These are phyloP conservation scores for Tachina lurida DNA, from an alignment of 2,888 invertebrate genomes.

Conservation along the genomic window DNA sequence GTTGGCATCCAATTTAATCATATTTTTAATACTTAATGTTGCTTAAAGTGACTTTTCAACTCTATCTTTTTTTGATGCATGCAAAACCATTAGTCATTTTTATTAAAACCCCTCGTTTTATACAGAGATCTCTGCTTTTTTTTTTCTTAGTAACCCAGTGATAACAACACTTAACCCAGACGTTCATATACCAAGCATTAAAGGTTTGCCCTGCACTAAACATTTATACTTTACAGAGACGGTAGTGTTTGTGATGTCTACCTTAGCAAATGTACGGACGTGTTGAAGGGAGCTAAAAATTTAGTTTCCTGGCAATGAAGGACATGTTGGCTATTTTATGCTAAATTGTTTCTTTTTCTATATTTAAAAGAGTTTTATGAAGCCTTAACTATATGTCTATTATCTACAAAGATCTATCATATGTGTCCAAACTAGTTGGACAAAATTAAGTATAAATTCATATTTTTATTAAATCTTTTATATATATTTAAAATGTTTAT, in stretches of 20 bases:
- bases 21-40: constrained; percentile 39
- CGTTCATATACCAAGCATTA: constrained; percentile 21
- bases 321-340: no score
- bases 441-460: no score
- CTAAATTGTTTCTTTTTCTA: no score
- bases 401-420: no score
- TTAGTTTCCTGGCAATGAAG: no score
- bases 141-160: constrained; percentile 40
- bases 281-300: background rate
- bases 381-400: no score
- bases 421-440: no score
- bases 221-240: constrained; percentile 33
- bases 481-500: no score
- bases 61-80: constrained; percentile 52
- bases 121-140: constrained; percentile 25
- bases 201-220: constrained; percentile 21
- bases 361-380: no score
- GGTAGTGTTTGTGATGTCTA: constrained; percentile 31
- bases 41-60: constrained; percentile 63
- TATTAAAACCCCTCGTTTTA: constrained; percentile 40
- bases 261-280: constrained; percentile 3
- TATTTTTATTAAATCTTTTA: no score
- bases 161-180: constrained; percentile 63
- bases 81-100: constrained; percentile 64
- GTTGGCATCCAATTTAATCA: constrained; percentile 44